A percentile compares a stretch with the other conserved stretches of the same genome.
Conservation (phyloP, 2,888 invertebrate genomes). For the Diarsia dahlii region DNA sequence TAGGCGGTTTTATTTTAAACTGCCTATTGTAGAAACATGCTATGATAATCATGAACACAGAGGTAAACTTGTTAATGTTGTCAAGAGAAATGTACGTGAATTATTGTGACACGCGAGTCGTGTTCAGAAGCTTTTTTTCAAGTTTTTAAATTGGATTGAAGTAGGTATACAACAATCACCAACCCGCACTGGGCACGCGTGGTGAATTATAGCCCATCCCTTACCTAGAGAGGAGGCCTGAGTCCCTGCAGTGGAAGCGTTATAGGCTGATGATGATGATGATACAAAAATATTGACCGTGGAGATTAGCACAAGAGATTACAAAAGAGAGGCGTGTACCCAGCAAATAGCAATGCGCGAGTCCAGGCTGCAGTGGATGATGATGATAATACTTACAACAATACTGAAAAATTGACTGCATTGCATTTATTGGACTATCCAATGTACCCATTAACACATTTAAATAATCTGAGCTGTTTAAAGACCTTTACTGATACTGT, state of each 20-base stretch:
- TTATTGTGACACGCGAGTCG: background rate
- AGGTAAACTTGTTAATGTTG: background rate
- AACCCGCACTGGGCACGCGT: too few relatives aligned
- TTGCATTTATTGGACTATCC: background rate
- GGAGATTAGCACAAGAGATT: too few relatives aligned
- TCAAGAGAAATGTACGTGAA: background rate
- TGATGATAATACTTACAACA: background rate
- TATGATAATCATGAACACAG: conserved; percentile 11
- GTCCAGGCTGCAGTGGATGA: too few relatives aligned
- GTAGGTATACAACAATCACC: too few relatives aligned
- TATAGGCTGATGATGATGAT: too few relatives aligned
- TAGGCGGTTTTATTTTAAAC: conserved; percentile 50
- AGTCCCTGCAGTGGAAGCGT: too few relatives aligned
- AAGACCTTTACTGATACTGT: background rate
- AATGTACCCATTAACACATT: too few relatives aligned
- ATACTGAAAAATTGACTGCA: background rate
- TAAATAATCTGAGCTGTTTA: background rate
- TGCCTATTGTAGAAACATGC: conserved; percentile 51
- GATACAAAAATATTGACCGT: background rate
- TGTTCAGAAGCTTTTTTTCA: conserved; percentile 4
- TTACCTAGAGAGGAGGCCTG: too few relatives aligned
- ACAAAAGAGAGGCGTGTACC: too few relatives aligned
- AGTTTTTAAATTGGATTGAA: background rate
- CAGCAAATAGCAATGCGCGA: too few relatives aligned
- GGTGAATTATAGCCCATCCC: too few relatives aligned